Evolutionary conservation across 1,140 invertebrate species (phyloP), one percentile per base, ranked within the genome.

Genomic region (Dreissena rostriformis): DNA sequence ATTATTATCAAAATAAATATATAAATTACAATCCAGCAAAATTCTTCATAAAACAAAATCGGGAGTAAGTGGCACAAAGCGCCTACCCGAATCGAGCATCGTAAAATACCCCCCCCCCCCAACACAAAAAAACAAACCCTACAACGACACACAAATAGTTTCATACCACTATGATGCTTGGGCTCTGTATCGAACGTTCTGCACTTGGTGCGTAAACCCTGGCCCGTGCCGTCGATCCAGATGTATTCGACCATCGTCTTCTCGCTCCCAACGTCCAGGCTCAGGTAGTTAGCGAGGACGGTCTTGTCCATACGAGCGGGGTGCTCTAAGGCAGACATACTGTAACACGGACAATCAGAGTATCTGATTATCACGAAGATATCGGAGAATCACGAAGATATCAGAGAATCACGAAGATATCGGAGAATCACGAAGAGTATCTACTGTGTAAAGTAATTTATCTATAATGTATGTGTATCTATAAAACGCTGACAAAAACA

Each of bases 151-250:
- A n/a, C n/a, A n/a, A n/a, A 68, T 8, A 2, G 61, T 63, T 22
- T 0, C 63, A 71, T 86, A 95, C 95, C 95, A 94, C 96, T 95
- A 0, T 96, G 95, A 74, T 94, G 92, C 86, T 96, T 96, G 0
- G 97, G 97, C 29, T 96, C 94, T 87, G 96, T 96, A 90, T 96
- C 96, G 52, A 98, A 61, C 0, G 98, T 99, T 85, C 96, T 95
- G 19, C 97, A 98, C 92, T 99, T 99, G 90, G 96, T 96, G 79
- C 98, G 94, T 8, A 99, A 91, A 82, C 96, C 95, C 93, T 99
- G 97, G 1, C 97, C 97, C 2, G 96, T 97, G 8, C 98, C 98
- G 93, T 99, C 98, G 83, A 99, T 98, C 98, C 98, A 99, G 52
- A 99, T 95, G 94, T 99, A 99, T 86, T 97, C 97, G 0, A 96